Conservation (phyloP, 2,888 invertebrate species). For the Polyploca ridens region DNA sequence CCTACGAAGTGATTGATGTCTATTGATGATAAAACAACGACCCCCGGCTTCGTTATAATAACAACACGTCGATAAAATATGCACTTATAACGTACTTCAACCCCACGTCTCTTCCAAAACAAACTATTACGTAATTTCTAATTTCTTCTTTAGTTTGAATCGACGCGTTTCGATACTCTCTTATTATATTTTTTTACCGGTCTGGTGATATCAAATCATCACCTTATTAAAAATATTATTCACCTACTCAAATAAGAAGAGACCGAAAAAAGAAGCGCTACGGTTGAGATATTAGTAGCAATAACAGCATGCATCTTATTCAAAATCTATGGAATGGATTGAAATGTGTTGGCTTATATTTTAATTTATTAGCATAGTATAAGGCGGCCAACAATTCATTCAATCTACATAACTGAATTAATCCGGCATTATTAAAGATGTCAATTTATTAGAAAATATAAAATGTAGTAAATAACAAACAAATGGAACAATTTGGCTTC, state of each 20-base stretch:
- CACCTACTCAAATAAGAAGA: background rate
- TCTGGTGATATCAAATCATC: too few relatives aligned
- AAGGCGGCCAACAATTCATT: background rate
- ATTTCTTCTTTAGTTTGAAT: background rate
- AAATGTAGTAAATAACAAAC: too few relatives aligned
- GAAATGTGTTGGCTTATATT: too few relatives aligned
- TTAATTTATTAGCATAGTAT: background rate
- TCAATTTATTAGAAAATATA: background rate
- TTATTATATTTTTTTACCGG: background rate
- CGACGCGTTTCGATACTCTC: background rate
- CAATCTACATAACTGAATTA: background rate
- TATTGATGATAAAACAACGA: slow-evolving; percentile 38
- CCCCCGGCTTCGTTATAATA: slow-evolving; percentile 22
- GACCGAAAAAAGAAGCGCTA: too few relatives aligned
- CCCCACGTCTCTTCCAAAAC: background rate
- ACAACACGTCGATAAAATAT: slow-evolving; percentile 9
- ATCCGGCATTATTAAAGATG: background rate
- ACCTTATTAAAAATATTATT: background rate
- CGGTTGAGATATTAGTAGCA: too few relatives aligned
- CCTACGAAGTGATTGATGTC: slow-evolving; percentile 46
- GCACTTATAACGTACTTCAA: background rate
- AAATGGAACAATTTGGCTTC: too few relatives aligned
- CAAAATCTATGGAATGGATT: too few relatives aligned
- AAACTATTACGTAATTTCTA: background rate
- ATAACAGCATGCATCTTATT: background rate